These are phyloP conservation scores for Hyperopisus bebe DNA, from an alignment of 2,113 vertebrate species.

Conservation along the genomic window DNA sequence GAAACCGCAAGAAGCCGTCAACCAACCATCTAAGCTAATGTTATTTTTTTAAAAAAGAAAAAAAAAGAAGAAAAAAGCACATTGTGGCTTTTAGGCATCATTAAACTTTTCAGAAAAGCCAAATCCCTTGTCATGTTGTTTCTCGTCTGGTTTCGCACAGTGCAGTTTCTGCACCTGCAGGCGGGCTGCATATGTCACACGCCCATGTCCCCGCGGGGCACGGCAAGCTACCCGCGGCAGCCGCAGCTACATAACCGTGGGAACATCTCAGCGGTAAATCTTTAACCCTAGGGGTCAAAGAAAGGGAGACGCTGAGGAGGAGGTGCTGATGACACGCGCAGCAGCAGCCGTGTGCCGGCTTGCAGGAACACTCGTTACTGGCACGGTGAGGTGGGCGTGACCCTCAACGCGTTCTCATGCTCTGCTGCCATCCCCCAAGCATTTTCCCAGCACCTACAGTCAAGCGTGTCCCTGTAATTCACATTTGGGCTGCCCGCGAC, in stretches of 20 bases:
- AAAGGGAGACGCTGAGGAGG: constrained; percentile 13
- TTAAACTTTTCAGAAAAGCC: background rate
- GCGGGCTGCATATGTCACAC: background rate
- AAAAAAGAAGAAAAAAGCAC: background rate
- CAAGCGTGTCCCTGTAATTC: background rate
- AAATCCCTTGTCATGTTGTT: background rate
- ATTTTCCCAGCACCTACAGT: background rate
- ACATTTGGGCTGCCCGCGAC: background rate
- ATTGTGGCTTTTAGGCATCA: background rate
- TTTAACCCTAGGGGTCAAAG: constrained; percentile 62
- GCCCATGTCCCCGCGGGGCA: constrained; percentile 55
- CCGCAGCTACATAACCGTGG: constrained; percentile 59
- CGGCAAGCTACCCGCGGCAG: constrained; percentile 52
- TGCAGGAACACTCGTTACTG: constrained; percentile 11
- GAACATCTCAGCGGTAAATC: constrained; percentile 62
- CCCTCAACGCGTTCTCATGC: background rate
- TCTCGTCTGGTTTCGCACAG: background rate
- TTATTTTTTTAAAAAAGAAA: background rate
- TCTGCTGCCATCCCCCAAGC: background rate
- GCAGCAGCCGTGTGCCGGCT: background rate
- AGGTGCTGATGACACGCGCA: constrained; percentile 1
- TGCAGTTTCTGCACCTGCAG: constrained; percentile 19
- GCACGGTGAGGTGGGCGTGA: background rate
- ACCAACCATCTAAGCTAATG: background rate
- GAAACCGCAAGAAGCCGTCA: background rate